phyloP scores from a whole-genome alignment of 2,888 invertebrate species.

The Ellobium chinense region DNA sequence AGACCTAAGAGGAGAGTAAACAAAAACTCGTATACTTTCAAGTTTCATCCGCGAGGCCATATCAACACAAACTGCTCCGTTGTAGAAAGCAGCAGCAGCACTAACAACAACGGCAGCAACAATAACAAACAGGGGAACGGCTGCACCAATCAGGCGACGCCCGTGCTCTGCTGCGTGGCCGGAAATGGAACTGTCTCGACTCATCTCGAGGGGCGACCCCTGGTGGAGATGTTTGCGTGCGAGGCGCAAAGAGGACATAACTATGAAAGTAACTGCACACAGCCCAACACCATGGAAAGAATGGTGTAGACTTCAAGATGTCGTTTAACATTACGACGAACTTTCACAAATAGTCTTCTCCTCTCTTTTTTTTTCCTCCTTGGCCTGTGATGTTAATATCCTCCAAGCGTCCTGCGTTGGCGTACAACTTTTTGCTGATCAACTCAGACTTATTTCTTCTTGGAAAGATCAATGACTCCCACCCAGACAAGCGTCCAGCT shows the following conservation, averaged over 20 bases:
- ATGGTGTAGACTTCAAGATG: too few species aligned
- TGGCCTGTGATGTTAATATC: too few species aligned
- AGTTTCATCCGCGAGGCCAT: slow-evolving; percentile 29
- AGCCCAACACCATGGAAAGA: not conserved
- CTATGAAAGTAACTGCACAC: slow-evolving; percentile 25
- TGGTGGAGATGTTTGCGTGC: slow-evolving; percentile 37
- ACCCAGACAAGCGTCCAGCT: too few species aligned
- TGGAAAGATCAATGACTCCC: too few species aligned
- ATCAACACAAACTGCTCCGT: slow-evolving; percentile 33
- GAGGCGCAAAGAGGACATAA: not conserved
- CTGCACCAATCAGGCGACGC: slow-evolving; percentile 11
- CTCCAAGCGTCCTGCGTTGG: too few species aligned
- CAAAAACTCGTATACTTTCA: slow-evolving; percentile 43
- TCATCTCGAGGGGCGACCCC: slow-evolving; percentile 13
- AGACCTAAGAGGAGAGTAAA: slow-evolving; percentile 2
- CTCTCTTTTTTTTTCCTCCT: too few species aligned
- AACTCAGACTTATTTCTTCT: too few species aligned
- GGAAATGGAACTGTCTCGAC: slow-evolving; percentile 8
- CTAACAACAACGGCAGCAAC: slow-evolving; percentile 24
- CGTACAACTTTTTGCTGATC: too few species aligned
- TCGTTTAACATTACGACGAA: too few species aligned
- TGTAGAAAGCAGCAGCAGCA: slow-evolving; percentile 42
- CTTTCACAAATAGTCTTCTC: too few species aligned
- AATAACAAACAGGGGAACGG: slow-evolving; percentile 27
- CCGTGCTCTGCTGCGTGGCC: slow-evolving; percentile 20